Percentiles rank a stretch among this genome's conserved stretches.
Evolutionary conservation across 37 sponge, comb jelly and placozoan genomes (phyloP).

Genomic region (Diacarnus erythraeanus): DNA sequence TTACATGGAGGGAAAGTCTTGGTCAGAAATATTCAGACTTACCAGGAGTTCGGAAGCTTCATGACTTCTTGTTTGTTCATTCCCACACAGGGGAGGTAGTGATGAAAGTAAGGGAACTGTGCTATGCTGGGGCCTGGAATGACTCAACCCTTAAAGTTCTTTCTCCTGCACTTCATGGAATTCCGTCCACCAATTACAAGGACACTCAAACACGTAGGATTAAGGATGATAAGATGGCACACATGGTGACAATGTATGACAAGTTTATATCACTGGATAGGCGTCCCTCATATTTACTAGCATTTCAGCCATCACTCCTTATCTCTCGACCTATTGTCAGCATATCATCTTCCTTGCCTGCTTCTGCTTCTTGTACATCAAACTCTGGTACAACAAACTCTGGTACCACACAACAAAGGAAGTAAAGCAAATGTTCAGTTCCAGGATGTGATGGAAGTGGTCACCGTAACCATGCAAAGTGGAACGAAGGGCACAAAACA

Average conservation of each 20-base stretch:
- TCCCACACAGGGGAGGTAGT: conserved; percentile 1
- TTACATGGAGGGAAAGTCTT: conserved; percentile 15
- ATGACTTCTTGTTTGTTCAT: conserved; percentile 23
- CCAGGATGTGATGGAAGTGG: conserved; percentile 16
- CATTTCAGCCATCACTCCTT: no score
- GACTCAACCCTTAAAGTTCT: no score
- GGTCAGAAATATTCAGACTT: conserved; percentile 31
- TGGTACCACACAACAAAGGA: not conserved
- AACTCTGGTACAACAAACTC: no score
- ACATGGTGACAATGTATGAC: conserved; percentile 17
- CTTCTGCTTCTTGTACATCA: not conserved
- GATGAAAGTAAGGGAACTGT: conserved; percentile 23
- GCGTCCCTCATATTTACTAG: no score
- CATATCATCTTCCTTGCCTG: no score
- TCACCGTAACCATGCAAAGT: not conserved
- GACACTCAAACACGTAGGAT: no score
- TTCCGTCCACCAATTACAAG: no score
- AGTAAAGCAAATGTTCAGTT: not conserved
- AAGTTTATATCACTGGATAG: conserved; percentile 1
- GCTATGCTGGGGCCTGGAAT: conserved; percentile 15
- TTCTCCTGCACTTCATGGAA: no score
- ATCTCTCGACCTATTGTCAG: no score
- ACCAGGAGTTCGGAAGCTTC: conserved; percentile 31
- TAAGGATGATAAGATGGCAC: not conserved
- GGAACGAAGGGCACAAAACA: conserved; percentile 13